Conservation (phyloP, 2,888 invertebrate species). For the Ceratothoa steindachneri region DNA sequence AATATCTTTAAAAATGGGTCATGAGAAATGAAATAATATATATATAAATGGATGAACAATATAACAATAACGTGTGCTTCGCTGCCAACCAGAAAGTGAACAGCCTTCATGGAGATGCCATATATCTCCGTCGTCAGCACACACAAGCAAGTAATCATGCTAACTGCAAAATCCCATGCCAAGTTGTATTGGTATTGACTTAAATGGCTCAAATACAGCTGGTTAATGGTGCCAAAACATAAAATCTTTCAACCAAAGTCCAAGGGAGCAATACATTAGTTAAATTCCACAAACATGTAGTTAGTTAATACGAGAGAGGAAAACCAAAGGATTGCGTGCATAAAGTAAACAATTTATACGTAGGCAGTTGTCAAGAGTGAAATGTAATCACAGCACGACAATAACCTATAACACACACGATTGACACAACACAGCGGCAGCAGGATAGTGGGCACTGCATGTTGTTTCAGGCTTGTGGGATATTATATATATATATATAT, state of each 20-base stretch:
- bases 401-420: constrained; percentile 27
- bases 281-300: neutral
- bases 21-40: neutral
- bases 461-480: constrained; percentile 37
- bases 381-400: neutral
- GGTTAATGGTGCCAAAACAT: constrained; percentile 41
- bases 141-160: constrained; percentile 44
- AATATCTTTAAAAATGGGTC: constrained; percentile 1
- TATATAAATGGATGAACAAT: constrained; percentile 8
- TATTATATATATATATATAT: neutral
- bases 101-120: neutral
- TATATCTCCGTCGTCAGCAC: constrained; percentile 29
- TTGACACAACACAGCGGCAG: constrained; percentile 38
- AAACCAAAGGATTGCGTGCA: constrained; percentile 32
- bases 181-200: constrained; percentile 35
- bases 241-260: neutral
- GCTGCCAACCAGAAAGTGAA: constrained; percentile 18
- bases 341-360: constrained; percentile 22
- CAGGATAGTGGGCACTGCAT: constrained; percentile 46
- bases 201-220: constrained; percentile 37
- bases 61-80: constrained; percentile 33
- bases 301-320: neutral
- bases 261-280: neutral
- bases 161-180: constrained; percentile 46
- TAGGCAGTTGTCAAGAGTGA: neutral